Conservation (phyloP, 2,797 vertebrate species). For the Oryzias dopingdopingensis region DNA sequence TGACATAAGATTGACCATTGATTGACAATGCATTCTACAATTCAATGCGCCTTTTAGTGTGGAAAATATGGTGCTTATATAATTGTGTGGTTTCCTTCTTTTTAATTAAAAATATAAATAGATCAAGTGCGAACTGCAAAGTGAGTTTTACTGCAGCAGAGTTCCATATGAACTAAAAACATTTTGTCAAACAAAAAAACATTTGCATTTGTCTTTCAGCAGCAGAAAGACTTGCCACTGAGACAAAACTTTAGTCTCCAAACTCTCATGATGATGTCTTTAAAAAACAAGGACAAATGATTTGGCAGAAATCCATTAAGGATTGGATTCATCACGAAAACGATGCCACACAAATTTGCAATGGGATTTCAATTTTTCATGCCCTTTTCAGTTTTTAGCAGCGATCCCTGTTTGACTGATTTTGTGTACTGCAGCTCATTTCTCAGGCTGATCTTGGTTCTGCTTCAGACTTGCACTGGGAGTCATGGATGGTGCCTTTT, state of each 20-base stretch:
- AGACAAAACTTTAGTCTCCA: neutral
- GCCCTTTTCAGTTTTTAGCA: neutral
- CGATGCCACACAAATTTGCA: neutral
- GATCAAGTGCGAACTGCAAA: too few species aligned
- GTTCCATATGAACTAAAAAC: too few species aligned
- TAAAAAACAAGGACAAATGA: slow-evolving; percentile 1
- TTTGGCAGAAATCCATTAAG: neutral
- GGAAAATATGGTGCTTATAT: too few species aligned
- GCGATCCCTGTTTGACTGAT: neutral
- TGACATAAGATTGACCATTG: too few species aligned
- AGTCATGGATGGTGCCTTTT: neutral
- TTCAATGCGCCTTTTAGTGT: too few species aligned
- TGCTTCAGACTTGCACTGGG: neutral
- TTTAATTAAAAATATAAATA: too few species aligned
- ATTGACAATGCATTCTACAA: too few species aligned
- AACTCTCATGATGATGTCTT: neutral
- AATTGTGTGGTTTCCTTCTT: too few species aligned
- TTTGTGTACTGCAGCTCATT: neutral
- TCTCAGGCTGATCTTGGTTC: neutral
- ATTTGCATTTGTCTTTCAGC: neutral
- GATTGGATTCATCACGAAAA: slow-evolving; percentile 5
- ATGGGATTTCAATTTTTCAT: neutral
- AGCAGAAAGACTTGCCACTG: neutral
- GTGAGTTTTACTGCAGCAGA: too few species aligned
- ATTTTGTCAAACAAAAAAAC: neutral